phyloP scores from a whole-genome alignment of 2,113 vertebrate genomes.

The Camarhynchus parvulus region DNA sequence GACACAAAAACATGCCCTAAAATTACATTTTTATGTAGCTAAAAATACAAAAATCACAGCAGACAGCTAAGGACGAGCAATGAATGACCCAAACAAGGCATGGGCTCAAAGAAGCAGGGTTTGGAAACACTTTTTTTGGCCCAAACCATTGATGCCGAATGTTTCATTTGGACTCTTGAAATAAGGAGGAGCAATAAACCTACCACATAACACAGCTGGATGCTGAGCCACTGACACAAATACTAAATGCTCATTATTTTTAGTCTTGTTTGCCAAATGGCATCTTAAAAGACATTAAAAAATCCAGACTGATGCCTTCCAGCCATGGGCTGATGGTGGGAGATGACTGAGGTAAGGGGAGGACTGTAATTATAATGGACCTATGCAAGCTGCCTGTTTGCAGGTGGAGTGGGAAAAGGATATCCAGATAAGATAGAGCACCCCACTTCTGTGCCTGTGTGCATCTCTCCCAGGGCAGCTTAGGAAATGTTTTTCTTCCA shows the following conservation, averaged over 20 bases:
- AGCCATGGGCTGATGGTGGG: not conserved
- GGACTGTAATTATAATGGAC: not conserved
- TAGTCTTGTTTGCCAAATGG: not conserved
- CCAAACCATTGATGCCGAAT: fast-evolving
- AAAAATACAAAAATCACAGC: not conserved
- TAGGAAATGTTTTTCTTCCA: fast-evolving
- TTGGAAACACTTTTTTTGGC: not conserved
- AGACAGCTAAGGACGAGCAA: not conserved
- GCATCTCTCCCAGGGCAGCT: not conserved
- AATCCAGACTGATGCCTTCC: fast-evolving
- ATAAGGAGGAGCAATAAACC: not conserved
- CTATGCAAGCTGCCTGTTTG: not conserved
- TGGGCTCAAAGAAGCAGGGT: not conserved
- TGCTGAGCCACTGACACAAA: not conserved
- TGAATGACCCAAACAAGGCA: not conserved
- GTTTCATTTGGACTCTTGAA: not conserved
- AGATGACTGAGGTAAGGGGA: not conserved
- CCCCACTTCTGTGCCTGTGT: not conserved
- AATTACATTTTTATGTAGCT: not conserved
- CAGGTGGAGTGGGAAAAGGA: not conserved
- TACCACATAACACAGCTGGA: not conserved
- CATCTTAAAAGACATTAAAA: not conserved
- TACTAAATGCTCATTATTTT: not conserved
- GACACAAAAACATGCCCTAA: constrained; percentile 2
- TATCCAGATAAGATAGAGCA: not conserved